A percentile compares a stretch with the other conserved stretches of the same genome.
Conservation (phyloP, 2,113 vertebrate species). For the Neopipo cinnamomea region DNA sequence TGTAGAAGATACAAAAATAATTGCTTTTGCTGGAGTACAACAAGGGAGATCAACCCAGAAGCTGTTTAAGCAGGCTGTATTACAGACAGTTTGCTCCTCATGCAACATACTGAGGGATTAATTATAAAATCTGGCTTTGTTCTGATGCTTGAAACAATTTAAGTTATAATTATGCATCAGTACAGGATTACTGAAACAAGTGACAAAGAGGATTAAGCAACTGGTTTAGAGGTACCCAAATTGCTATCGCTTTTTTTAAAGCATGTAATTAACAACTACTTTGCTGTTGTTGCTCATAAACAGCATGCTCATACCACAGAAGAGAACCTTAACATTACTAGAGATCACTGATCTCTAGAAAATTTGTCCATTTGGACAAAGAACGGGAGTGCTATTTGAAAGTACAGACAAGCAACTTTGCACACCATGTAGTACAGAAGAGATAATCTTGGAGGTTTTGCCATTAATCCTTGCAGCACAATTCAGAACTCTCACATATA, state of each 20-base stretch:
- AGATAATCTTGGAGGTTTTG: background rate
- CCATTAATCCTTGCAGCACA: background rate
- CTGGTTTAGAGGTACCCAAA: constrained; percentile 4
- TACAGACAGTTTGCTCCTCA: background rate
- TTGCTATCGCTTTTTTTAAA: background rate
- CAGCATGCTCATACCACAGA: background rate
- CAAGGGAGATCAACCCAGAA: background rate
- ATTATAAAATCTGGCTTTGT: background rate
- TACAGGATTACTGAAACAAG: constrained; percentile 43
- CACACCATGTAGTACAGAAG: background rate
- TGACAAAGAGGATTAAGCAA: constrained; percentile 32
- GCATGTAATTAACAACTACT: background rate
- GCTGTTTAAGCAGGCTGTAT: background rate
- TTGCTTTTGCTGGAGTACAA: background rate
- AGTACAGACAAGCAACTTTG: background rate
- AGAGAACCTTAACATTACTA: background rate
- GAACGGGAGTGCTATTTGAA: background rate
- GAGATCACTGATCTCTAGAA: background rate
- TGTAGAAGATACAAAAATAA: background rate
- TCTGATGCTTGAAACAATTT: background rate
- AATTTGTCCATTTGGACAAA: background rate
- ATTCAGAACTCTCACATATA: background rate
- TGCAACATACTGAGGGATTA: background rate
- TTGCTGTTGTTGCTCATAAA: background rate
- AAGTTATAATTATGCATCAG: background rate